A percentile compares a stretch with the other conserved stretches of the same genome.
phyloP scores from a whole-genome alignment of 2,113 vertebrate genomes.

The Lagenorhynchus albirostris region DNA sequence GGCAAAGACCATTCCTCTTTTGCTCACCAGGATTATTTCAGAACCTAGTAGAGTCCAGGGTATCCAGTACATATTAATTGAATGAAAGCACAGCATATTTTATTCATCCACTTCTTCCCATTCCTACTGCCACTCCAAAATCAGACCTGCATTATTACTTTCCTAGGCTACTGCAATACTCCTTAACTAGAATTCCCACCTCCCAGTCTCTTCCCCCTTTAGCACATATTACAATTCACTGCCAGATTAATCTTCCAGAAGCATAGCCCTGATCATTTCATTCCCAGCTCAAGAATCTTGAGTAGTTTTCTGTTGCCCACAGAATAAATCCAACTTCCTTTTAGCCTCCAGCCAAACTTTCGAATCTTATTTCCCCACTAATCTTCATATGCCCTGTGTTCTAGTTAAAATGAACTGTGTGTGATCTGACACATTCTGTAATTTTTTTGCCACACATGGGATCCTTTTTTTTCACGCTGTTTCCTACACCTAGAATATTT shows the following conservation, averaged over 20 bases:
- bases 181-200: not conserved
- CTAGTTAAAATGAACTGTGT: not conserved
- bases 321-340: constrained; percentile 20
- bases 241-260: not conserved
- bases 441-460: not conserved
- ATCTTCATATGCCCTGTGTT: not conserved
- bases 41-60: not conserved
- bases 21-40: not conserved
- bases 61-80: not conserved
- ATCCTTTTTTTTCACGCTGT: not conserved
- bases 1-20: not conserved
- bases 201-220: not conserved
- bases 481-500: not conserved
- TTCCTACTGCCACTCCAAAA: not conserved
- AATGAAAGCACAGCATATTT: not conserved
- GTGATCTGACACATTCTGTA: not conserved
- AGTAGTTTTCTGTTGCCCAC: not conserved
- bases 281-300: not conserved
- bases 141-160: not conserved
- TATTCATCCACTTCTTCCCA: not conserved
- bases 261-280: not conserved
- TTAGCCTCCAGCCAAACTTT: not conserved
- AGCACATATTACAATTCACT: not conserved
- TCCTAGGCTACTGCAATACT: not conserved
- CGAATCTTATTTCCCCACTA: not conserved